phyloP scores from a whole-genome alignment of 1,140 invertebrate genomes.

The Papilio glaucus region DNA sequence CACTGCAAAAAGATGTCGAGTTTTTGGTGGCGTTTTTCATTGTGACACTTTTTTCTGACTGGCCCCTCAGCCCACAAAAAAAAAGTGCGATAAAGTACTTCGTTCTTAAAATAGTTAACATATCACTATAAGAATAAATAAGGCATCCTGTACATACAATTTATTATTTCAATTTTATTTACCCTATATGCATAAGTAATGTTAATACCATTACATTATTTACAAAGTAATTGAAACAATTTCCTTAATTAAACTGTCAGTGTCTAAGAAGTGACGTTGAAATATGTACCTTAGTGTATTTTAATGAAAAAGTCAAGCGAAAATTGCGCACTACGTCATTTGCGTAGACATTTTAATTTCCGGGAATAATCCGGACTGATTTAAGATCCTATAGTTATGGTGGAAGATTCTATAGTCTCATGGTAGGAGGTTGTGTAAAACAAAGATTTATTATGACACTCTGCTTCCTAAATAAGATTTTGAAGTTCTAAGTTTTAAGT shows the following conservation, averaged over 20 bases:
- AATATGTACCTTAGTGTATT: conserved; percentile 29
- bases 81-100: too few species aligned
- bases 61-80: too few species aligned
- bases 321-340: conserved; percentile 13
- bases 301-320: conserved; percentile 32
- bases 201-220: neutral
- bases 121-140: too few species aligned
- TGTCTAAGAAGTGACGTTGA: conserved; percentile 12
- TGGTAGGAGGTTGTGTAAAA: too few species aligned
- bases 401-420: neutral
- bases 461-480: too few species aligned
- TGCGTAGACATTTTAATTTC: conserved; percentile 33
- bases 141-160: neutral
- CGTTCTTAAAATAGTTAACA: too few species aligned
- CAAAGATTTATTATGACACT: too few species aligned
- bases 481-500: too few species aligned
- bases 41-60: too few species aligned
- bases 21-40: too few species aligned
- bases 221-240: conserved; percentile 19
- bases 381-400: neutral
- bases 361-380: conserved; percentile 21
- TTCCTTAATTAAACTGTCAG: conserved; percentile 29
- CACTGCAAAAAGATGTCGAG: too few species aligned
- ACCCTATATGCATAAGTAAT: neutral
- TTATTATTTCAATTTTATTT: neutral